These are phyloP conservation scores for Allacma fusca DNA, from an alignment of 2,888 invertebrate species.

Conservation along the genomic window DNA sequence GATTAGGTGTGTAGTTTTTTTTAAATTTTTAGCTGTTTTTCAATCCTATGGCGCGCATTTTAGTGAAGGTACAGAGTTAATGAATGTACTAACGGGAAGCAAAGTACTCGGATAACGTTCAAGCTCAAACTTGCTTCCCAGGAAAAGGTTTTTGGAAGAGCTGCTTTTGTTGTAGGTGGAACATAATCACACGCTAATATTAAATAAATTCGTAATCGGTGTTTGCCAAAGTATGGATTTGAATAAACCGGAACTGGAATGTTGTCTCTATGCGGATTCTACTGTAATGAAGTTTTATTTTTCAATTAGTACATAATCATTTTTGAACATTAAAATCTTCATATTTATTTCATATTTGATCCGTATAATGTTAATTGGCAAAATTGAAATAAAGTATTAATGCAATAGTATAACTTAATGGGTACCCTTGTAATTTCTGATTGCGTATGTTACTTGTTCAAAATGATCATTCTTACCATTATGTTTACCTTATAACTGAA, in stretches of 20 bases:
- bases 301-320: constrained; percentile 25
- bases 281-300: constrained; percentile 21
- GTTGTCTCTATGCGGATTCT: constrained; percentile 29
- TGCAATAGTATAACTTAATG: constrained; percentile 23
- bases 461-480: too few relatives aligned
- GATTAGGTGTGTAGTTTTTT: constrained; percentile 6
- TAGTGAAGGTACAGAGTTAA: neutral
- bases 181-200: neutral
- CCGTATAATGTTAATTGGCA: constrained; percentile 32
- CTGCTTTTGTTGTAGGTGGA: constrained; percentile 7
- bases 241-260: constrained; percentile 27
- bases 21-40: constrained; percentile 24
- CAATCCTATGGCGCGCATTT: constrained; percentile 11
- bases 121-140: constrained; percentile 12
- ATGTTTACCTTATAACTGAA: too few relatives aligned
- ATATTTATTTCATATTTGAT: constrained; percentile 28
- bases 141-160: neutral
- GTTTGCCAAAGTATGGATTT: constrained; percentile 7
- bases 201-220: neutral
- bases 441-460: too few relatives aligned
- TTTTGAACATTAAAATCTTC: constrained; percentile 33
- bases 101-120: neutral
- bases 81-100: neutral
- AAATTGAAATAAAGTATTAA: constrained; percentile 35
- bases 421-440: neutral